Evolutionary conservation across 2,888 invertebrate genomes (phyloP).

Genomic region (Sceliomorpha sp.): DNA sequence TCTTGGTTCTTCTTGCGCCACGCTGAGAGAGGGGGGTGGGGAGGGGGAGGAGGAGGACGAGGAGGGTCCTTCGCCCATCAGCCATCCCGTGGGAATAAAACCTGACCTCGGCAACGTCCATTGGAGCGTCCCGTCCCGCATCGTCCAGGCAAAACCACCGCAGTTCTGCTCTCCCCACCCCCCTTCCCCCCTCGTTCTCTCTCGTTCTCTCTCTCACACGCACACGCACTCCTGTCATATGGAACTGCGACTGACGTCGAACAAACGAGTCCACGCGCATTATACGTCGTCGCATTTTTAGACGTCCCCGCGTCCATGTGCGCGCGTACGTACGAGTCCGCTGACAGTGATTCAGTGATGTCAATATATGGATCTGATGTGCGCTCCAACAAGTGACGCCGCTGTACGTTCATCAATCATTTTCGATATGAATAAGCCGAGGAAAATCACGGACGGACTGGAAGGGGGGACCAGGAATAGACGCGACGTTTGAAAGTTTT

Average conservation of each 20-base stretch:
- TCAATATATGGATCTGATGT: too few relatives aligned
- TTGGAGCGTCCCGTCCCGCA: conserved; percentile 32
- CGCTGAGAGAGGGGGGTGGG: conserved; percentile 66
- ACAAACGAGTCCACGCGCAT: conserved; percentile 10
- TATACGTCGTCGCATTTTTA: conserved; percentile 23
- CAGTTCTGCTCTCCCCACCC: too few relatives aligned
- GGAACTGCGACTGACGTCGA: conserved; percentile 2
- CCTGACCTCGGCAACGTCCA: conserved; percentile 63
- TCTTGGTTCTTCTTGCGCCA: conserved; percentile 69
- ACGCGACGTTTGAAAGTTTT: too few relatives aligned
- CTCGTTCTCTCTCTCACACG: too few relatives aligned
- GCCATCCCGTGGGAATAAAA: conserved; percentile 71
- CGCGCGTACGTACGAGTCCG: too few relatives aligned
- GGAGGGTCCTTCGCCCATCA: conserved; percentile 42
- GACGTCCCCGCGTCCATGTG: not conserved
- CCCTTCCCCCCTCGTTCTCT: too few relatives aligned
- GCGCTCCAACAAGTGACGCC: too few relatives aligned
- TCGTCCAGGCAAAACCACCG: conserved; percentile 23
- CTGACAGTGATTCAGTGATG: too few relatives aligned
- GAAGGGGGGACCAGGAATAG: too few relatives aligned
- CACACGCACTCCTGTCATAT: not conserved
- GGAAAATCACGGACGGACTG: conserved; percentile 47
- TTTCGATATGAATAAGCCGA: conserved; percentile 3
- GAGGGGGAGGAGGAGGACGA: conserved; percentile 44
- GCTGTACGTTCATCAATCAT: too few relatives aligned